Percentiles rank a stretch among this genome's conserved stretches.
phyloP scores from a whole-genome alignment of 2,888 invertebrate genomes.

The Caradrina clavipalpis region DNA sequence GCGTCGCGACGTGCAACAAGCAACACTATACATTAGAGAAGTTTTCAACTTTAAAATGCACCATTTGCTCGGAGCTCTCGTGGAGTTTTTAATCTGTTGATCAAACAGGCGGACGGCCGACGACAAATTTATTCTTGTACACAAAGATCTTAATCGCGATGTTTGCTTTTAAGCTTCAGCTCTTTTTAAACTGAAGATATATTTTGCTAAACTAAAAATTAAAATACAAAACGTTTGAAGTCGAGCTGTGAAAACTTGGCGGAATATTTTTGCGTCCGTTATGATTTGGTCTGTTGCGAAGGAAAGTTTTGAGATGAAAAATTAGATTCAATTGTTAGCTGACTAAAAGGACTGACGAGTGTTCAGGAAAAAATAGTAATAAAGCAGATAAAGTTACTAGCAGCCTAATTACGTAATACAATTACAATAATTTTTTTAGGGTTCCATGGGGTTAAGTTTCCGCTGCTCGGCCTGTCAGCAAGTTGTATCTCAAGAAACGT shows the following conservation, averaged over 20 bases:
- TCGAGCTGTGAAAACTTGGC: slow-evolving; percentile 38
- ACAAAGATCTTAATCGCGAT: slow-evolving; percentile 83
- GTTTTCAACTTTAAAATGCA: slow-evolving; percentile 78
- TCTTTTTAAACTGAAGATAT: slow-evolving; percentile 62
- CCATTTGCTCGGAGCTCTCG: slow-evolving; percentile 78
- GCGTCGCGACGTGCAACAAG: slow-evolving; percentile 53
- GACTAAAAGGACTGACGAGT: too few species aligned
- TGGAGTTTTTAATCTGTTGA: slow-evolving; percentile 86
- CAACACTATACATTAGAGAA: slow-evolving; percentile 63
- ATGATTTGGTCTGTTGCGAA: slow-evolving; percentile 23
- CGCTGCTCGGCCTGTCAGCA: too few species aligned
- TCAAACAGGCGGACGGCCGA: slow-evolving; percentile 83
- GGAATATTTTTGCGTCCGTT: slow-evolving; percentile 28
- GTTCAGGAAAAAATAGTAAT: too few species aligned
- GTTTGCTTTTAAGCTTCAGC: slow-evolving; percentile 65
- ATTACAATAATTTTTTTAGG: too few species aligned
- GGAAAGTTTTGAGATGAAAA: slow-evolving; percentile 2
- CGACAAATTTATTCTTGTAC: slow-evolving; percentile 87
- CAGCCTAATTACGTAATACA: too few species aligned
- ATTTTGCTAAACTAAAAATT: slow-evolving; percentile 52
- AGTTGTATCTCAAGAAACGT: too few species aligned
- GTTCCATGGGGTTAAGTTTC: too few species aligned
- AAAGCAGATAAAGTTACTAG: too few species aligned
- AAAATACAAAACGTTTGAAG: slow-evolving; percentile 51
- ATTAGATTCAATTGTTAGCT: background rate